phyloP scores from a whole-genome alignment of 64 coral and sea anemone genomes.

The Pachyseris speciosa region DNA sequence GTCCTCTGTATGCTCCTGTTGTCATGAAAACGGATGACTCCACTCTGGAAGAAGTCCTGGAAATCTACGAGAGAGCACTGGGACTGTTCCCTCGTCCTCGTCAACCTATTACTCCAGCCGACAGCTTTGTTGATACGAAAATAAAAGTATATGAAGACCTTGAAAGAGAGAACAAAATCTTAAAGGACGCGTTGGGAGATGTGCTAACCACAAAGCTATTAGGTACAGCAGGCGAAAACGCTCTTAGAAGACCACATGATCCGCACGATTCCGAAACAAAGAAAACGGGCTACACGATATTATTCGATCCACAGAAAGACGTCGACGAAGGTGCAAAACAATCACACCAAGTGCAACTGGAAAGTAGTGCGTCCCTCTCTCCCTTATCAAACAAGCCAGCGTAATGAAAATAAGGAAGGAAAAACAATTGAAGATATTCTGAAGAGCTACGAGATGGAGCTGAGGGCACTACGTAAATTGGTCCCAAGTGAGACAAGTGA shows the following conservation, averaged over 20 bases:
- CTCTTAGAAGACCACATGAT: too few relatives aligned
- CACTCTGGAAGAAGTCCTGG: conserved; percentile 19
- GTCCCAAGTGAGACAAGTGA: not conserved
- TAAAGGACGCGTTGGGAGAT: not conserved
- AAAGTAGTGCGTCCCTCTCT: not conserved
- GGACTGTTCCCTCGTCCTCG: not conserved
- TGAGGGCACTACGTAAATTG: not conserved
- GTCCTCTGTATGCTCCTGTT: not conserved
- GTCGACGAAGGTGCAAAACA: not conserved
- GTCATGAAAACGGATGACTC: conserved; percentile 16
- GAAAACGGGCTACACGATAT: not conserved
- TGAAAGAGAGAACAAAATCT: not conserved
- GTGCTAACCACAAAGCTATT: not conserved
- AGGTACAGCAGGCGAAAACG: not conserved
- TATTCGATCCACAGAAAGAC: not conserved
- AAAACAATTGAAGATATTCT: conserved; percentile 16
- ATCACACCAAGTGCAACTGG: not conserved
- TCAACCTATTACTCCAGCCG: not conserved
- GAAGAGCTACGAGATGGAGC: not conserved
- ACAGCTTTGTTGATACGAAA: not conserved
- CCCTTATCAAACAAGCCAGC: not conserved
- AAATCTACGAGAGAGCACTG: conserved; percentile 37
- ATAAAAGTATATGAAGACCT: not conserved
- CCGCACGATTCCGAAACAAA: too few relatives aligned
- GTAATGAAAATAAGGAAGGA: not conserved